phyloP scores from a whole-genome alignment of 2,113 vertebrate species.

The Macrotis lagotis region DNA sequence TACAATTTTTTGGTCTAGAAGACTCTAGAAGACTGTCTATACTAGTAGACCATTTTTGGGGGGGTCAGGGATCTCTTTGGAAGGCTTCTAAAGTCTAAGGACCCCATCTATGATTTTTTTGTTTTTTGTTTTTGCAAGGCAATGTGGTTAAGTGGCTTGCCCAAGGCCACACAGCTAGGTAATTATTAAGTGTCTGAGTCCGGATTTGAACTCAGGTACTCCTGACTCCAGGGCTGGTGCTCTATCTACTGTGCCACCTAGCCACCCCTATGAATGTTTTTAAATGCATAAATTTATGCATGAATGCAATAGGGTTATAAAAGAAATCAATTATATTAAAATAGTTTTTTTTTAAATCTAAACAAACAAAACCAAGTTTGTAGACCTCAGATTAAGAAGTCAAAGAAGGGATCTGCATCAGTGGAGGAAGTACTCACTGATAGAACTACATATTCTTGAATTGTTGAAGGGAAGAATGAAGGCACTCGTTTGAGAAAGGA shows the following conservation, averaged over 20 bases:
- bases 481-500: not conserved
- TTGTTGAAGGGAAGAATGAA: not conserved
- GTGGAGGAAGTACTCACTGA: not conserved
- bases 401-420: not conserved
- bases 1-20: not conserved
- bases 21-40: not conserved
- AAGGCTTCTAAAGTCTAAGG: not conserved
- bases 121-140: too few relatives aligned
- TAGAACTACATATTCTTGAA: not conserved
- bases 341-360: not conserved
- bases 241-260: too few relatives aligned
- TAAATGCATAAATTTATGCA: not conserved
- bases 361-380: not conserved
- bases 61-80: not conserved
- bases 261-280: too few relatives aligned
- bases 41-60: not conserved
- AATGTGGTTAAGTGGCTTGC: too few relatives aligned
- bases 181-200: too few relatives aligned
- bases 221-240: too few relatives aligned
- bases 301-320: not conserved
- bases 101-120: too few relatives aligned
- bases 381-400: not conserved
- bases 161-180: too few relatives aligned
- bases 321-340: not conserved
- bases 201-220: too few relatives aligned